Conservation (phyloP, 2,888 invertebrate species). For the Hyppa rectilinea region DNA sequence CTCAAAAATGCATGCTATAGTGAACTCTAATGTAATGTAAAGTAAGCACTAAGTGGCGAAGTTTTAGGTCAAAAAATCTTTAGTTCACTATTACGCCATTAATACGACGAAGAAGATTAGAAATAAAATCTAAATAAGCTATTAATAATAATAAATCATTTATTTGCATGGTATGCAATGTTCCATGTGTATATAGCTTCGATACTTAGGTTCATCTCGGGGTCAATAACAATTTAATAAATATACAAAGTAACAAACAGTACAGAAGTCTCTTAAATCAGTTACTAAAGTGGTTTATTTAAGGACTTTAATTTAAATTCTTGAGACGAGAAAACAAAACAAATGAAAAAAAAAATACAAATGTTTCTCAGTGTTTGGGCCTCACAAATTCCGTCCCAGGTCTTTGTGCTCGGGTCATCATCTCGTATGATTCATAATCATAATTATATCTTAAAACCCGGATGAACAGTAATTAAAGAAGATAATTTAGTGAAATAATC, state of each 20-base stretch:
- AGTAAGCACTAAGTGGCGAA: too few species aligned
- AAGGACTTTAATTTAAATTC: too few species aligned
- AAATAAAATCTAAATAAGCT: too few species aligned
- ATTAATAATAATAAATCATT: too few species aligned
- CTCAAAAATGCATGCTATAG: too few species aligned
- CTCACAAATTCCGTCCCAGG: constrained; percentile 14
- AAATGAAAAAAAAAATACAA: too few species aligned
- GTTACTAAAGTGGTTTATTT: not conserved
- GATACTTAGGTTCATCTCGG: not conserved
- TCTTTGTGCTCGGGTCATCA: constrained; percentile 53
- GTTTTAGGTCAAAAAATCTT: too few species aligned
- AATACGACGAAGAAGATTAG: too few species aligned
- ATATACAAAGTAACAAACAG: not conserved
- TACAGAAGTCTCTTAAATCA: not conserved
- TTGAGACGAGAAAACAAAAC: too few species aligned
- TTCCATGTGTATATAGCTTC: not conserved
- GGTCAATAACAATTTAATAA: not conserved
- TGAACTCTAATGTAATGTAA: too few species aligned
- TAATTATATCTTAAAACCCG: constrained; percentile 52
- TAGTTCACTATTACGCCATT: not conserved
- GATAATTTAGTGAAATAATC: constrained; percentile 55
- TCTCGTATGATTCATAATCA: constrained; percentile 27
- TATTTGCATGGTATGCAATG: too few species aligned
- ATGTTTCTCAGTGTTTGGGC: not conserved
- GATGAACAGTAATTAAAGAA: constrained; percentile 51